Evolutionary conservation across 2,888 invertebrate genomes (phyloP), one percentile per base, ranked within the genome.

Genomic region (Leptarthrus brevirostris): DNA sequence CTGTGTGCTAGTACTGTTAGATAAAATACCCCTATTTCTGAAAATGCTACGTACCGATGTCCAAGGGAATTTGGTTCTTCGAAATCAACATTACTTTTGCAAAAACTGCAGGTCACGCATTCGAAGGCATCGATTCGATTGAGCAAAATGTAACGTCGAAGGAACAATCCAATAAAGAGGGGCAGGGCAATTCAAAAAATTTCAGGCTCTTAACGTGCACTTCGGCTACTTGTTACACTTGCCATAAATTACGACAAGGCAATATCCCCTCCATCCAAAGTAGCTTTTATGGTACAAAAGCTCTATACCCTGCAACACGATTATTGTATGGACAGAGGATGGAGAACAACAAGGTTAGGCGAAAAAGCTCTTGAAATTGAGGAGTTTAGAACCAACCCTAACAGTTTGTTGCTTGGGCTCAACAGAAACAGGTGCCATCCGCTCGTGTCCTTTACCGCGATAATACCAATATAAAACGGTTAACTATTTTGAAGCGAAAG

Each of bases 401-500:
- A 64, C 64, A 64, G 64, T 64, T 64, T 64, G 64, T 64, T 64
- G 64, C 64, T 64, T 64, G 14, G 64, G 44, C 47, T 64, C 44
- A 24, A 24, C 64, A n/a, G 22, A 6, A 36, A 44, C 34, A 24
- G 44, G 22, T 47, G 24, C 14, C 14, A 2, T 44, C 22, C 5
- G 44, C 44, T 44, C 64, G 44, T 64, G 44, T 44, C 3, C 14
- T 64, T 22, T 40, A 64, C 12, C 26, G 47, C 26, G 47, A 64
- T 44, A 44, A 12, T 44, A 5, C 12, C 64, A 24, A 14, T 16
- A 20, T 20, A 44, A 64, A 64, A 64, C 64, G 64, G 64, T 64
- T 44, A 24, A 47, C 44, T 18, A 36, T 56, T 56, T 56, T 56
- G 22, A n/a, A 30, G 34, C 30, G 56, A 30, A 56, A 30, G 8